phyloP scores from a whole-genome alignment of 2,113 vertebrate species.

The Vulpes ferrilata region DNA sequence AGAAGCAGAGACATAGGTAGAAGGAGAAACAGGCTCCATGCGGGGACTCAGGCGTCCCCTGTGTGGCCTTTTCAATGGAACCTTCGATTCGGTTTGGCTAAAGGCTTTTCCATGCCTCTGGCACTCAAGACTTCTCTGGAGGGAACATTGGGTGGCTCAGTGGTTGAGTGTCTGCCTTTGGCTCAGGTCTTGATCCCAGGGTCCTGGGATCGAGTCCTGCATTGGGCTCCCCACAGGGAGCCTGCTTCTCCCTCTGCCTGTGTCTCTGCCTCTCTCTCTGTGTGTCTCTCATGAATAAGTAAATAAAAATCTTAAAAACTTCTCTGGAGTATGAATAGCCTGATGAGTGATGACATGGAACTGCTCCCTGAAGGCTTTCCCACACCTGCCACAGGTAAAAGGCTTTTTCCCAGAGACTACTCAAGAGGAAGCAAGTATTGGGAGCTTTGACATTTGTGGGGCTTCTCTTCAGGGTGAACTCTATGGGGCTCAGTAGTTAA shows the following conservation, averaged over 20 bases:
- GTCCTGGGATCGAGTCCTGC: no score
- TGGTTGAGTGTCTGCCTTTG: no score
- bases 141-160: no score
- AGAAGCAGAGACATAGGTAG: no score
- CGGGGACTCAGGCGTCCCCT: not conserved
- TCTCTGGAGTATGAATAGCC: not conserved
- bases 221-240: no score
- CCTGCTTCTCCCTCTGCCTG: no score
- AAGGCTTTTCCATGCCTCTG: conserved; percentile 21
- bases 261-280: no score
- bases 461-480: not conserved
- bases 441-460: not conserved
- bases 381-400: not conserved
- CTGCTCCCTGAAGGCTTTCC: not conserved
- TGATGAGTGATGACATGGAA: not conserved
- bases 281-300: no score
- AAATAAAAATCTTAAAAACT: no score
- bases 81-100: not conserved
- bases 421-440: not conserved
- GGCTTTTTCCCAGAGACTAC: not conserved
- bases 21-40: no score
- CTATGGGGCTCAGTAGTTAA: not conserved
- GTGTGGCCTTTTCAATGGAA: not conserved
- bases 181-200: no score
- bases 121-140: not conserved